Evolutionary conservation across 1,140 invertebrate genomes (phyloP).

Genomic region (Drosophila insularis): DNA sequence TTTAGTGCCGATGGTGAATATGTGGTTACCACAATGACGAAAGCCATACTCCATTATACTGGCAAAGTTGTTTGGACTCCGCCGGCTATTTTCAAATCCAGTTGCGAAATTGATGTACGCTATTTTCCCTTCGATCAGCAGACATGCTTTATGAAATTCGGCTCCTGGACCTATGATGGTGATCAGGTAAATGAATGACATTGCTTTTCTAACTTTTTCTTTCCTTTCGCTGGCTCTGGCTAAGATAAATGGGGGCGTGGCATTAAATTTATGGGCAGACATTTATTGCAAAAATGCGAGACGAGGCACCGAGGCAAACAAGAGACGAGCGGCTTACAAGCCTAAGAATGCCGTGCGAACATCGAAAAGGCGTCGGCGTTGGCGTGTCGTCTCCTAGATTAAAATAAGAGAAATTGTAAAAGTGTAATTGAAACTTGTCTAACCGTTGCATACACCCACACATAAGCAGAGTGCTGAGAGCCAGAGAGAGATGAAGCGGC

Average conservation of each 20-base stretch:
- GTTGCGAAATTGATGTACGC: conserved; percentile 97
- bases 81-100: conserved; percentile 98
- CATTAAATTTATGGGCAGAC: conserved; percentile 58
- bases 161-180: conserved; percentile 99
- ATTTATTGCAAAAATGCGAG: conserved; percentile 45
- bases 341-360: conserved; percentile 67
- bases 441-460: conserved; percentile 54
- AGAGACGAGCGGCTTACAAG: conserved; percentile 56
- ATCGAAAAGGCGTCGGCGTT: conserved; percentile 69
- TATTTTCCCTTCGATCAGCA: conserved; percentile 99
- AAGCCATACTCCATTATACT: conserved; percentile 94
- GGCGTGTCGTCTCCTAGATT: conserved; percentile 52
- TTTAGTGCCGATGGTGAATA: conserved; percentile 97
- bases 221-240: conserved; percentile 12
- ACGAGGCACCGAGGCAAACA: conserved; percentile 25
- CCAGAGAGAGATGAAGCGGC: conserved; percentile 7
- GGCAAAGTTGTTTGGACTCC: conserved; percentile 96
- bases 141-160: conserved; percentile 97
- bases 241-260: conserved; percentile 56
- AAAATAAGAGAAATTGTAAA: conserved; percentile 81
- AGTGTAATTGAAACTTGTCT: conserved; percentile 81
- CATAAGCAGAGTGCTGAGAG: conserved; percentile 20
- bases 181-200: conserved; percentile 87
- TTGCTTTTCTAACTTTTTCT: not conserved
- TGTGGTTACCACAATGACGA: conserved; percentile 98